Conservation (phyloP, 2,888 invertebrate genomes). For the Aromia moschata region DNA sequence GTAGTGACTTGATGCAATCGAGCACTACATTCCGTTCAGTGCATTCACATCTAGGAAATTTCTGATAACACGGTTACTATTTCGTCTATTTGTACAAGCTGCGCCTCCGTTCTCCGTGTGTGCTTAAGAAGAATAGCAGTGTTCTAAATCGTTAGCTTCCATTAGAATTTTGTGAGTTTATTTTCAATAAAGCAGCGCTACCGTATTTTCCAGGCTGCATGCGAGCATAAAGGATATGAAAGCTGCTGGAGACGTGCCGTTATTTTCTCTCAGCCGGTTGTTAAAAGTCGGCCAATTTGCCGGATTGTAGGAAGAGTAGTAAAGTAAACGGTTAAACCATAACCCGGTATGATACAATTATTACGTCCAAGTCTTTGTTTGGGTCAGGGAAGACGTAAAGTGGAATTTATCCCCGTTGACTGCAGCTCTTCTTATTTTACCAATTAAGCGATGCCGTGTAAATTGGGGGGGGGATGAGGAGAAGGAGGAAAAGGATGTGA, state of each 20-base stretch:
- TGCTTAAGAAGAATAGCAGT: conserved; percentile 4
- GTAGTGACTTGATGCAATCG: too few species aligned
- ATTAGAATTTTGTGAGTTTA: conserved; percentile 17
- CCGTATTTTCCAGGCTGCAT: conserved; percentile 13
- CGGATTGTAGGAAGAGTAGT: conserved; percentile 1
- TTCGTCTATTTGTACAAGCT: neutral
- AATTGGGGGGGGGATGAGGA: too few species aligned
- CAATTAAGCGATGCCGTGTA: neutral
- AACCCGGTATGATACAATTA: conserved; percentile 1
- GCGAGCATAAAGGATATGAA: conserved; percentile 13
- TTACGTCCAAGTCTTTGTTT: neutral
- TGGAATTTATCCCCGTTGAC: neutral
- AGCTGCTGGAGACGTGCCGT: conserved; percentile 8
- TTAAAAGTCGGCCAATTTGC: conserved; percentile 17
- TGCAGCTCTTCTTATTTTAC: neutral
- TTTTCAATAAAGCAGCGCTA: conserved; percentile 18
- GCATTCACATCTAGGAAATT: too few species aligned
- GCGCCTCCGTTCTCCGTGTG: neutral
- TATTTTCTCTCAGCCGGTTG: conserved; percentile 18
- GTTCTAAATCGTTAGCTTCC: conserved; percentile 16
- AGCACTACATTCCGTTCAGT: too few species aligned
- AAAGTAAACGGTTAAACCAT: conserved; percentile 13
- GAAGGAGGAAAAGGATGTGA: too few species aligned
- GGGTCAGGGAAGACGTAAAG: neutral
- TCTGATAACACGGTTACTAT: neutral